Percentiles rank a stretch among this genome's conserved stretches.
Conservation (phyloP, 2,888 invertebrate genomes). For the Lacanobia wlatinum region DNA sequence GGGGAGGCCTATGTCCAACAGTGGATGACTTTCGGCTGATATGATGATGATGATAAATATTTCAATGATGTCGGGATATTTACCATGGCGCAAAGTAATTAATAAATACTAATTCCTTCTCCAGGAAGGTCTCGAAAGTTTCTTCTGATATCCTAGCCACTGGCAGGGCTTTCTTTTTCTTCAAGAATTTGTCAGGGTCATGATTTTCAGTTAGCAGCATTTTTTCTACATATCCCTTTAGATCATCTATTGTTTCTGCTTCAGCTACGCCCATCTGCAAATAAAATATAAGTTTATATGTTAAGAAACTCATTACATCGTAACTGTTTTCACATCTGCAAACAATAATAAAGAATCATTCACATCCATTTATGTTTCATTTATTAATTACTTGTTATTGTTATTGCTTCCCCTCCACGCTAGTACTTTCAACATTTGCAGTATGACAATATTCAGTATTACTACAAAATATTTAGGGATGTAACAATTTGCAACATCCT, state of each 20-base stretch:
- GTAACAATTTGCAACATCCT: no score
- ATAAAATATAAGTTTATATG: conserved; percentile 8
- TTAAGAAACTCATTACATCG: neutral
- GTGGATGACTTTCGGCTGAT: no score
- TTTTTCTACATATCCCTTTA: conserved; percentile 93
- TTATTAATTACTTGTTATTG: neutral
- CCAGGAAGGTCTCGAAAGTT: conserved; percentile 93
- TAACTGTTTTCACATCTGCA: conserved; percentile 3
- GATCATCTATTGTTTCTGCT: conserved; percentile 92
- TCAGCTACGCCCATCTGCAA: conserved; percentile 94
- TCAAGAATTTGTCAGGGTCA: conserved; percentile 87
- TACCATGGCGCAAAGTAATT: conserved; percentile 98
- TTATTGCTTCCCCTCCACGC: no score
- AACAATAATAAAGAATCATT: no score
- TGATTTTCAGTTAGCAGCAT: conserved; percentile 91
- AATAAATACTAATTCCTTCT: conserved; percentile 94
- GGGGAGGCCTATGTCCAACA: no score
- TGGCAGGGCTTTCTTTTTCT: conserved; percentile 86
- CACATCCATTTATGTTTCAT: no score
- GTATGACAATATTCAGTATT: neutral
- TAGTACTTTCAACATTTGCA: neutral
- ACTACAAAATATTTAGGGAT: no score
- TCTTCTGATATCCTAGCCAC: conserved; percentile 93
- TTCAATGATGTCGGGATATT: conserved; percentile 40
- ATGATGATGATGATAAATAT: no score